Conservation (phyloP, 2,113 vertebrate genomes). For the Tylochromis polylepis region DNA sequence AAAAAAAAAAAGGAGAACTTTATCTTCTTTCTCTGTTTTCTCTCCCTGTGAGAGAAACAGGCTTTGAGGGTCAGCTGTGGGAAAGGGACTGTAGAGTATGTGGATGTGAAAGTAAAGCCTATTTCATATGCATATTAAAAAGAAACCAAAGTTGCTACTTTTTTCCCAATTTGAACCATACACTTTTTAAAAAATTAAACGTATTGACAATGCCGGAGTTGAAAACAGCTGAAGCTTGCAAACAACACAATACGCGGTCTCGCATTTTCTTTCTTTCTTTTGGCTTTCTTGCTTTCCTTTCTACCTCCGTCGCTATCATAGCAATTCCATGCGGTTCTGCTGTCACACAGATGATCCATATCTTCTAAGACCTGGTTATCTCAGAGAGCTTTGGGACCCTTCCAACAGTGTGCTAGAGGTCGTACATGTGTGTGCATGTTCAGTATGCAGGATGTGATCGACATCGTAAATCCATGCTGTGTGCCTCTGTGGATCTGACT, state of each 20-base stretch:
- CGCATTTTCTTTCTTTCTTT: background rate
- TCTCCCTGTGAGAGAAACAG: conserved; percentile 11
- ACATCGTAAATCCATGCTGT: conserved; percentile 19
- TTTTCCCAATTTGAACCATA: background rate
- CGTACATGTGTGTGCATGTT: background rate
- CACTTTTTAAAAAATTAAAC: background rate
- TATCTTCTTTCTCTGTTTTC: conserved; percentile 13
- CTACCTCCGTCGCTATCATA: background rate
- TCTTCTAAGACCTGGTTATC: background rate
- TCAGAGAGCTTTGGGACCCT: background rate
- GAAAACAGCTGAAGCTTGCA: background rate
- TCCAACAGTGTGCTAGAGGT: background rate
- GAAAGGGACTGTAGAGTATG: background rate
- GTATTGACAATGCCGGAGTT: background rate
- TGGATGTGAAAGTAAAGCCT: background rate
- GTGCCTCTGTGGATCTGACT: conserved; percentile 20
- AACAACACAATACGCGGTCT: background rate
- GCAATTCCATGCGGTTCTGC: background rate
- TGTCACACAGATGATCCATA: conserved; percentile 3
- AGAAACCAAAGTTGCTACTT: background rate
- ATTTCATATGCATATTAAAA: conserved; percentile 15
- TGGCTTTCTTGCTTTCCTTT: background rate
- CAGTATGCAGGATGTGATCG: conserved; percentile 35
- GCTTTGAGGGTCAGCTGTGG: conserved; percentile 17
- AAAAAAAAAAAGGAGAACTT: conserved; percentile 17